phyloP scores from a whole-genome alignment of 2,797 vertebrate species.

The Brachyalestes nurse region DNA sequence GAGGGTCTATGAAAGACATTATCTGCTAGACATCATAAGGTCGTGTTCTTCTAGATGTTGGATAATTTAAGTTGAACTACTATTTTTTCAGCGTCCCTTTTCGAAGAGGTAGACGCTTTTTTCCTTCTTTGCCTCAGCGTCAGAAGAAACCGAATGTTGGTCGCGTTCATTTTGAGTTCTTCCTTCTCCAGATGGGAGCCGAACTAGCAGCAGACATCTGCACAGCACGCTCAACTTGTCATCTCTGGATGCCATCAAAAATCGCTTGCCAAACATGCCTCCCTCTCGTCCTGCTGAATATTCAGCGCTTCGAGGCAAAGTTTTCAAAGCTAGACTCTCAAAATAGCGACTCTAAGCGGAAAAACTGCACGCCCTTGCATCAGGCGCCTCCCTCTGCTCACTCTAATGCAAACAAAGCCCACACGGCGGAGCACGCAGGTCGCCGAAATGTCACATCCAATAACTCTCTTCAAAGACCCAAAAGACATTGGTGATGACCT shows the following conservation, averaged over 20 bases:
- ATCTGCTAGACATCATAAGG: no score
- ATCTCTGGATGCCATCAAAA: conserved; percentile 39
- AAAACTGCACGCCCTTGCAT: neutral
- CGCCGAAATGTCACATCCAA: conserved; percentile 29
- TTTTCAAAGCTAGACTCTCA: conserved; percentile 18
- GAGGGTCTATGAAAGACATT: no score
- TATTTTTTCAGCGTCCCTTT: no score
- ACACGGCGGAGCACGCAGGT: neutral
- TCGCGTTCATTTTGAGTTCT: conserved; percentile 31
- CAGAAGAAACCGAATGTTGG: conserved; percentile 41
- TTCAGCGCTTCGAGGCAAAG: conserved; percentile 18
- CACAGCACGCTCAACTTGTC: conserved; percentile 39
- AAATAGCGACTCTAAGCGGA: conserved; percentile 30
- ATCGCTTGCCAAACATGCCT: conserved; percentile 32
- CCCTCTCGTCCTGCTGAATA: conserved; percentile 37
- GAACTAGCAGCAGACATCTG: conserved; percentile 46
- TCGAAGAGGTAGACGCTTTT: conserved; percentile 4
- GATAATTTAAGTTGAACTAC: neutral
- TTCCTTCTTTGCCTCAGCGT: conserved; percentile 13
- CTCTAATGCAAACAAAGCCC: neutral
- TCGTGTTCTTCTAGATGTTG: neutral
- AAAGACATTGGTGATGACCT: conserved; percentile 21
- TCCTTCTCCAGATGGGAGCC: conserved; percentile 53
- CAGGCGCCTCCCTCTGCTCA: neutral
- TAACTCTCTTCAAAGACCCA: conserved; percentile 17